Percentiles rank a stretch among this genome's conserved stretches.
phyloP scores from a whole-genome alignment of 2,113 vertebrate species.

The Melanotaenia duboulayi region DNA sequence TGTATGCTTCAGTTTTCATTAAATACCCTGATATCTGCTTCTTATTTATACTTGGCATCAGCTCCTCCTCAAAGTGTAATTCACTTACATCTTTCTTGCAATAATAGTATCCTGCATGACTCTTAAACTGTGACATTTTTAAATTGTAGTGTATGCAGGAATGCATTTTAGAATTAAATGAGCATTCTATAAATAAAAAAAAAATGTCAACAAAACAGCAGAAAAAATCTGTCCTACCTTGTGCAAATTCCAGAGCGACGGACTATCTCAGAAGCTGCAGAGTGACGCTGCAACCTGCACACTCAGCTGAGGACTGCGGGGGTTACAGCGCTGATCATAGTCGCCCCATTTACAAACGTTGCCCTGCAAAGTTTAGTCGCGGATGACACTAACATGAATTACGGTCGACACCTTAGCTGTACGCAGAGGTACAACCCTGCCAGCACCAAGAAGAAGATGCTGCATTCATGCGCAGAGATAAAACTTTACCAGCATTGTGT shows the following conservation, averaged over 20 bases:
- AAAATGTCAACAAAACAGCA: too few species aligned
- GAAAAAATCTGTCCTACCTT: constrained; percentile 43
- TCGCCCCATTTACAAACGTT: neutral
- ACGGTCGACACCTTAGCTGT: constrained; percentile 33
- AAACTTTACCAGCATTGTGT: neutral
- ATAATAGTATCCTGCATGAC: too few species aligned
- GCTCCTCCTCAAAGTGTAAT: too few species aligned
- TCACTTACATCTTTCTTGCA: too few species aligned
- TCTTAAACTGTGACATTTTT: too few species aligned
- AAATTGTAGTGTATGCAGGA: too few species aligned
- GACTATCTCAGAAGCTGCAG: neutral
- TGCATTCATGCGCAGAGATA: neutral
- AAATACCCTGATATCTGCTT: neutral
- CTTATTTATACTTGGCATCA: too few species aligned
- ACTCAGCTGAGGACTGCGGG: constrained; percentile 2
- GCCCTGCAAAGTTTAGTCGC: neutral
- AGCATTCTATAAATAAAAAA: neutral
- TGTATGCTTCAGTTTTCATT: neutral
- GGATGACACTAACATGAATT: neutral
- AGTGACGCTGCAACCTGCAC: constrained; percentile 10
- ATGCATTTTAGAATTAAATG: neutral
- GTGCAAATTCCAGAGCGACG: neutral
- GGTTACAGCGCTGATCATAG: neutral
- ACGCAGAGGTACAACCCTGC: constrained; percentile 32
- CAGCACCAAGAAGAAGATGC: constrained; percentile 7